Percentiles rank a stretch among this genome's conserved stretches.
Conservation (phyloP, 1,140 invertebrate species). For the Drosophila nasuta region DNA sequence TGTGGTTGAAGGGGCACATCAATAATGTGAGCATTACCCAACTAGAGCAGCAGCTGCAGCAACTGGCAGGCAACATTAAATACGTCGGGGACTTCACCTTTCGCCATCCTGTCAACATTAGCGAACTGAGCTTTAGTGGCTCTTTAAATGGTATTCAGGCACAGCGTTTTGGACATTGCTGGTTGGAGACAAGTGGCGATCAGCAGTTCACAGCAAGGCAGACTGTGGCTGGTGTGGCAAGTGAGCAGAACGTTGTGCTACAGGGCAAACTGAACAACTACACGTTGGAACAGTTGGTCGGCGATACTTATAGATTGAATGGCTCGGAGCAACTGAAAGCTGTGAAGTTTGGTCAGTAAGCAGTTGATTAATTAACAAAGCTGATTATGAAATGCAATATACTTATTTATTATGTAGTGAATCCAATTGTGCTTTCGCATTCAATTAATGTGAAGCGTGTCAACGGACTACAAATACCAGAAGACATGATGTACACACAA, state of each 20-base stretch:
- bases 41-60: constrained; percentile 68
- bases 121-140: constrained; percentile 54
- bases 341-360: constrained; percentile 81
- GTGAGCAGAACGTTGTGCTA: constrained; percentile 63
- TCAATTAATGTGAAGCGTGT: constrained; percentile 52
- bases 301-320: constrained; percentile 83
- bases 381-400: not conserved
- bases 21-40: constrained; percentile 57
- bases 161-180: constrained; percentile 59
- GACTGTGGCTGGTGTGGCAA: constrained; percentile 58
- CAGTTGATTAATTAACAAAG: not conserved
- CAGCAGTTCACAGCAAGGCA: constrained; percentile 73
- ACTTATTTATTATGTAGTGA: constrained; percentile 46
- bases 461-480: constrained; percentile 66
- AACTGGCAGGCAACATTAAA: constrained; percentile 78
- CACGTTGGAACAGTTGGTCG: constrained; percentile 71
- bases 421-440: constrained; percentile 69
- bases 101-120: constrained; percentile 69
- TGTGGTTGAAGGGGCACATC: constrained; percentile 70
- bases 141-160: constrained; percentile 71
- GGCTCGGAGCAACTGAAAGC: constrained; percentile 70
- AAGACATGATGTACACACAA: constrained; percentile 62
- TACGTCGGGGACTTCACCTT: constrained; percentile 81
- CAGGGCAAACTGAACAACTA: constrained; percentile 79
- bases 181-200: constrained; percentile 60